Percentiles rank a stretch among this genome's conserved stretches.
Conservation (phyloP, 2,797 vertebrate species). For the Alouatta caraya region DNA sequence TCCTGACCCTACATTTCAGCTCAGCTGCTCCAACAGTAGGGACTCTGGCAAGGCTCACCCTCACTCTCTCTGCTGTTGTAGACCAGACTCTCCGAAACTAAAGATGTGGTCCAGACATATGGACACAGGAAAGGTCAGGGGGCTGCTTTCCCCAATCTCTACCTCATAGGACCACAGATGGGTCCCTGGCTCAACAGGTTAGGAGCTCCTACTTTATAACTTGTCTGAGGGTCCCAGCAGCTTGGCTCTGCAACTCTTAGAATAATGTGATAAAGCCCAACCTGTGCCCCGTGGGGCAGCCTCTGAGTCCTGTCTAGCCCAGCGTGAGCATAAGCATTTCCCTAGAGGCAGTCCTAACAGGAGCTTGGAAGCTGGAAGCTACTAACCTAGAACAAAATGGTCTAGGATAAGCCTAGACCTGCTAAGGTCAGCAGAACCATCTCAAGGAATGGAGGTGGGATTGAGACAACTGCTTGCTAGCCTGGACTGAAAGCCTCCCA, state of each 20-base stretch:
- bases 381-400: not conserved
- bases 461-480: not conserved
- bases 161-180: not conserved
- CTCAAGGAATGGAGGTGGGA: not conserved
- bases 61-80: not conserved
- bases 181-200: not conserved
- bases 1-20: not conserved
- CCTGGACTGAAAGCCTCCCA: not conserved
- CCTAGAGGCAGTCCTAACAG: not conserved
- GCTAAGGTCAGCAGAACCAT: not conserved
- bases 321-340: not conserved
- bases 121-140: not conserved
- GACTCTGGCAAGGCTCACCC: not conserved
- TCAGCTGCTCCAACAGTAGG: not conserved
- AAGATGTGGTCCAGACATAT: not conserved
- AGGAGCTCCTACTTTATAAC: not conserved
- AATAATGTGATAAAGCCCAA: not conserved
- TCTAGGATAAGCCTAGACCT: not conserved
- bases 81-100: slow-evolving; percentile 9
- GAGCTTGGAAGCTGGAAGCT: not conserved
- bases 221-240: not conserved
- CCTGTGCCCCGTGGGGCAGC: not conserved
- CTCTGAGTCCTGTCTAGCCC: not conserved
- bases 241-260: not conserved
- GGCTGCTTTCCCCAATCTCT: not conserved